A percentile compares a stretch with the other conserved stretches of the same genome.
Conservation (phyloP, 2,113 vertebrate genomes). For the Myxocyprinus asiaticus region DNA sequence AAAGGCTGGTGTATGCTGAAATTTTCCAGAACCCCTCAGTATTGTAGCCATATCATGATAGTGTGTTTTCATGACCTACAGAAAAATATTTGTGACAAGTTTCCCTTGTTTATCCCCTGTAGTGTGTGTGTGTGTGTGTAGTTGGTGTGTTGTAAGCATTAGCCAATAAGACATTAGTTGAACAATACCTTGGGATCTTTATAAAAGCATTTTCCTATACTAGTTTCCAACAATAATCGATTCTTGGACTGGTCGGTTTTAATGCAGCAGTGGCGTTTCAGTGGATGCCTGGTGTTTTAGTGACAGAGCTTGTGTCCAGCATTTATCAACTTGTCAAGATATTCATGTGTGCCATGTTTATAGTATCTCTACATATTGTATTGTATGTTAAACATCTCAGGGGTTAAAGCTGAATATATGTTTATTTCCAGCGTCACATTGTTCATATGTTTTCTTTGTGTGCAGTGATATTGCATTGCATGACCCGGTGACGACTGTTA, state of each 20-base stretch:
- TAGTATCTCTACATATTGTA: slow-evolving; percentile 63
- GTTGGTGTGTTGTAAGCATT: slow-evolving; percentile 70
- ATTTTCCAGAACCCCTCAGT: slow-evolving; percentile 74
- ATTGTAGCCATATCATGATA: slow-evolving; percentile 91
- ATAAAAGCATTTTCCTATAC: slow-evolving; percentile 50
- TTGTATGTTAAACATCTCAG: slow-evolving; percentile 69
- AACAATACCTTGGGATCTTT: slow-evolving; percentile 50
- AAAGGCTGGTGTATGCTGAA: slow-evolving; percentile 64
- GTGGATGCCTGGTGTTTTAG: slow-evolving; percentile 54
- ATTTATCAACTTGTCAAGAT: slow-evolving; percentile 56
- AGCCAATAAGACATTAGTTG: slow-evolving; percentile 68
- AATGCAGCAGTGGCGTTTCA: slow-evolving; percentile 32
- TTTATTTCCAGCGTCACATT: slow-evolving; percentile 71
- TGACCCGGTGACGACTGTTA: slow-evolving; percentile 72
- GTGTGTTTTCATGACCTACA: slow-evolving; percentile 69
- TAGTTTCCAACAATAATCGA: slow-evolving; percentile 45
- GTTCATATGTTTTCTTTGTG: slow-evolving; percentile 76
- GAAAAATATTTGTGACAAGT: slow-evolving; percentile 65
- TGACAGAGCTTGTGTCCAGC: slow-evolving; percentile 45
- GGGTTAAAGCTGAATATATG: slow-evolving; percentile 63
- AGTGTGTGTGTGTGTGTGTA: slow-evolving; percentile 62
- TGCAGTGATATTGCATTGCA: slow-evolving; percentile 75
- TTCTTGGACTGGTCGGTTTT: slow-evolving; percentile 54
- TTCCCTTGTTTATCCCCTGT: slow-evolving; percentile 65
- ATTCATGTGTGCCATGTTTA: slow-evolving; percentile 61